phyloP scores from a whole-genome alignment of 1,140 invertebrate species.

The Leptinotarsa defecta region DNA sequence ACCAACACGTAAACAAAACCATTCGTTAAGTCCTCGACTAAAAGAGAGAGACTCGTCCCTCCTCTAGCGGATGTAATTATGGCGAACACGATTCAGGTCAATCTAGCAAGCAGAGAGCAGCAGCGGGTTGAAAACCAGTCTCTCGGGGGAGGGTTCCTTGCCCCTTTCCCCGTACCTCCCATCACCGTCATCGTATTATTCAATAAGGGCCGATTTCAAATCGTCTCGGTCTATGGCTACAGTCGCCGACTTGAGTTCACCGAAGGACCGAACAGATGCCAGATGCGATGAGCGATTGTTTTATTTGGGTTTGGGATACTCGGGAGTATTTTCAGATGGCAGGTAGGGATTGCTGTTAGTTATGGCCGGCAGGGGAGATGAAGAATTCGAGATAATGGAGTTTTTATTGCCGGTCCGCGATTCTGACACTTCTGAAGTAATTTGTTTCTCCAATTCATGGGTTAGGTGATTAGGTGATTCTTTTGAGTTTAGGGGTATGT shows the following conservation, averaged over 20 bases:
- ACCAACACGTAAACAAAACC: too few relatives aligned
- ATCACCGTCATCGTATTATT: neutral
- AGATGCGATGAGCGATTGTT: constrained; percentile 5
- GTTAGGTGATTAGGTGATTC: too few relatives aligned
- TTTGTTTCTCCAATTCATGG: too few relatives aligned
- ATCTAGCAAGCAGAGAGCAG: constrained; percentile 11
- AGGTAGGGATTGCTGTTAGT: neutral
- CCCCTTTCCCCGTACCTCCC: neutral
- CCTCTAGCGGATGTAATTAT: constrained; percentile 23
- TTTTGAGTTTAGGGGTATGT: too few relatives aligned
- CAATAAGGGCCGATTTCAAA: constrained; percentile 1
- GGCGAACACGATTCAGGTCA: constrained; percentile 23
- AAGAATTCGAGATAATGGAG: neutral
- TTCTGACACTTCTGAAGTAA: too few relatives aligned
- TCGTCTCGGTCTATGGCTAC: neutral
- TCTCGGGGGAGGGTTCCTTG: too few relatives aligned
- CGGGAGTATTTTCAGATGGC: neutral
- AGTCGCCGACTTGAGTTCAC: neutral
- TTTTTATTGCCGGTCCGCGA: neutral
- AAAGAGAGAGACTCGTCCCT: neutral
- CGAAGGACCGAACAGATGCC: constrained; percentile 7
- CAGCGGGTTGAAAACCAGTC: neutral
- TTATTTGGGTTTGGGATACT: neutral
- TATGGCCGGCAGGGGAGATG: neutral
- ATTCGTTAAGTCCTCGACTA: too few relatives aligned